A percentile compares a stretch with the other conserved stretches of the same genome.
phyloP scores from a whole-genome alignment of 1,140 invertebrate genomes.

The Megalonaias nervosa region DNA sequence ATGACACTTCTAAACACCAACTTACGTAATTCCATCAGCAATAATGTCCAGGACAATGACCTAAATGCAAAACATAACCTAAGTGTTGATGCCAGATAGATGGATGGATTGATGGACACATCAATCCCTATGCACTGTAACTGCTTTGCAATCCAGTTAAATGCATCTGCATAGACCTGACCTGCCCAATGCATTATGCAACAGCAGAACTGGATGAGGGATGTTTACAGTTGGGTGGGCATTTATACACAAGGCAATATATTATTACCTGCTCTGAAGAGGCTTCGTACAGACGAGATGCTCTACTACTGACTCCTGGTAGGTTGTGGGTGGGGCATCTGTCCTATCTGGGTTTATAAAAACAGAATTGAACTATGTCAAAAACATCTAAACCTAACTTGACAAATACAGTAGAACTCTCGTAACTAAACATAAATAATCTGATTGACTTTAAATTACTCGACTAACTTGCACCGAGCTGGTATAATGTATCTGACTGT shows the following conservation, averaged over 20 bases:
- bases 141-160: background rate
- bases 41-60: no score
- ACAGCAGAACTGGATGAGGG: no score
- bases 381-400: background rate
- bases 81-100: no score
- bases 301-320: conserved; percentile 68
- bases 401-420: background rate
- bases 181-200: background rate
- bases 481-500: background rate
- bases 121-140: no score
- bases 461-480: background rate
- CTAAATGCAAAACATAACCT: no score
- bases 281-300: conserved; percentile 72
- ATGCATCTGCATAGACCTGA: background rate
- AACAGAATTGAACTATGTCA: background rate
- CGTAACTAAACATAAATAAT: background rate
- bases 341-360: conserved; percentile 38
- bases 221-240: no score
- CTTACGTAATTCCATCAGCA: no score
- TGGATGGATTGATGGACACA: no score
- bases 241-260: background rate
- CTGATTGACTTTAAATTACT: background rate
- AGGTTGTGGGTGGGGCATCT: conserved; percentile 39
- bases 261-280: conserved; percentile 57
- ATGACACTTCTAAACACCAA: no score